phyloP scores from a whole-genome alignment of 2,888 invertebrate genomes.

The Pardosa pseudoannulata region DNA sequence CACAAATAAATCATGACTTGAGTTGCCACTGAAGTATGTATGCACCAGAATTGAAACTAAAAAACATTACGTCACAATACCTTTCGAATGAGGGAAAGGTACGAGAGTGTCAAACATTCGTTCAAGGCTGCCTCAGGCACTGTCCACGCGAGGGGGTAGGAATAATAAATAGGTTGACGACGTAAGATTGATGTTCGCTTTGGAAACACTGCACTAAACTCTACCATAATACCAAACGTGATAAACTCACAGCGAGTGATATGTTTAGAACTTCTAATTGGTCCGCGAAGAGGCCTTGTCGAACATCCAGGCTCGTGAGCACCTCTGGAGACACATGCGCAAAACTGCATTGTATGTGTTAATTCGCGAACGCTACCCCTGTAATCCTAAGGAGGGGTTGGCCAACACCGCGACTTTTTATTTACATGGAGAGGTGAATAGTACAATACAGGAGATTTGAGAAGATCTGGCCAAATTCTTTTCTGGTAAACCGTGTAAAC shows the following conservation, averaged over 20 bases:
- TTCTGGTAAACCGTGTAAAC: too few species aligned
- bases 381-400: neutral
- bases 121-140: too few species aligned
- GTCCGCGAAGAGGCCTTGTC: constrained; percentile 59
- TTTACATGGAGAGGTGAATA: neutral
- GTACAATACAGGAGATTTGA: too few species aligned
- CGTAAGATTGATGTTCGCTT: neutral
- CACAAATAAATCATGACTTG: too few species aligned
- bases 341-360: neutral
- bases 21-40: too few species aligned
- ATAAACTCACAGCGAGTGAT: constrained; percentile 33
- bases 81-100: too few species aligned
- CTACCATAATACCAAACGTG: constrained; percentile 6
- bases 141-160: too few species aligned
- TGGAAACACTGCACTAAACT: neutral
- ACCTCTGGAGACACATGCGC: constrained; percentile 31
- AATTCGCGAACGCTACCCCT: constrained; percentile 1
- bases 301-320: constrained; percentile 55
- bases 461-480: too few species aligned
- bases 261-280: constrained; percentile 62
- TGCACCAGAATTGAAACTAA: too few species aligned
- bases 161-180: too few species aligned
- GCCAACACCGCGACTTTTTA: neutral
- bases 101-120: too few species aligned
- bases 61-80: too few species aligned